Conservation (phyloP, 2,113 vertebrate species). For the Piprites chloris region DNA sequence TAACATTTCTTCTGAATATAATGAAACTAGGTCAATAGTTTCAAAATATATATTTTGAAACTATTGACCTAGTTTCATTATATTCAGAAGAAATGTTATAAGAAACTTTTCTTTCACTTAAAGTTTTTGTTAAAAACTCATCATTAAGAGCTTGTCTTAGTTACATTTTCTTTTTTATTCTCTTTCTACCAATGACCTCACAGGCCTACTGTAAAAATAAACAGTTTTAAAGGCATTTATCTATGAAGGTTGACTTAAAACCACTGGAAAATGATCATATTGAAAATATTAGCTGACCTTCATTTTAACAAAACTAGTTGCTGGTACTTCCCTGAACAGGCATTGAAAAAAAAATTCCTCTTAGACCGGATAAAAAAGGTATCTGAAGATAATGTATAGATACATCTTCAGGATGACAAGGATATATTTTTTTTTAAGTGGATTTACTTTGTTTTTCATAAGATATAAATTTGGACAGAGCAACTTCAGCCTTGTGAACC, state of each 20-base stretch:
- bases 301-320: not conserved
- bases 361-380: not conserved
- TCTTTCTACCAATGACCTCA: not conserved
- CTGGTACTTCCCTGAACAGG: not conserved
- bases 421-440: not conserved
- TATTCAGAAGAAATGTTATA: not conserved
- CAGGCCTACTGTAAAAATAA: not conserved
- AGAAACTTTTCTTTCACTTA: not conserved
- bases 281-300: not conserved
- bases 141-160: not conserved
- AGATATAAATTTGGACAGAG: not conserved
- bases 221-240: not conserved
- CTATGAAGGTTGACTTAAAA: not conserved
- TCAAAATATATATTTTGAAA: not conserved
- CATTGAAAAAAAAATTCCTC: not conserved
- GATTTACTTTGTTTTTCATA: not conserved
- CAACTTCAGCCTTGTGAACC: not conserved
- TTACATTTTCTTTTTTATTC: not conserved
- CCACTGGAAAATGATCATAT: not conserved
- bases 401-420: not conserved
- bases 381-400: not conserved
- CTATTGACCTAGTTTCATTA: not conserved
- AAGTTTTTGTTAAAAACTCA: not conserved
- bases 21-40: not conserved
- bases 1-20: not conserved